Base-by-base conservation (phyloP, 2,797 vertebrate genomes). In the Rhynchonycteris naso region DNA sequence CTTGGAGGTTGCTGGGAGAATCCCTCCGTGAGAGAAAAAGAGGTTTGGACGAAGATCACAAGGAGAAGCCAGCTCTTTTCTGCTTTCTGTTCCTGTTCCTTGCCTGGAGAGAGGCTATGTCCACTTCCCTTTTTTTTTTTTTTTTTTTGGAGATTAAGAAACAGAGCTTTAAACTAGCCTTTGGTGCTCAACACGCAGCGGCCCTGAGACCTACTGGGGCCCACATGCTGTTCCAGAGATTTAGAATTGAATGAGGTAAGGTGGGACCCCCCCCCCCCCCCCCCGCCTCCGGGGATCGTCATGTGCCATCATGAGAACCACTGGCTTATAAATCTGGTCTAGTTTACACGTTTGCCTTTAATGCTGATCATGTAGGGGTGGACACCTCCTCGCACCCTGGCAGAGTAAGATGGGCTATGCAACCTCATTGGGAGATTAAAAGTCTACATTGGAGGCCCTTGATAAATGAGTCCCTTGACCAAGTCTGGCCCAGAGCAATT, bases 1-100 rank as follows among this genome's bases (percentile, higher is more conserved):
- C 97, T 96, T 28, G 71, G 91, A 95, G 93, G 97, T 89, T 95
- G 96, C 96, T 68, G 95, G 91, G 93, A 97, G 95, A 97, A 92
- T 95, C 93, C 90, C 90, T 95, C 78, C 82, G 93, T 1, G 56
- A 84, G 83, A 84, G 84, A 87, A 66, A 84, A 94, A 88, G 76
- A 72, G 68, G 68, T 96, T 94, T 97, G 94, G 97, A 95, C 65
- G 22, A 30, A 93, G 96, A 97, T 96, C 97, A 96, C 95, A 97
- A 81, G 89, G 88, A 95, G 96, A 95, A 96, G 93, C 86, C 91
- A 81, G 89, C 58, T 94, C 95, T 89, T 87, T 88, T 82, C 83
- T 95, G 83, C 84, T 93, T 61, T 91, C 80, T 88, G 54, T 85
- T 93, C 81, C 80, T 88, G 54, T 85, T 93, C 81, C 63, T 90